These are phyloP conservation scores for Pyrgus malvae DNA, from an alignment of 2,888 invertebrate genomes.

Conservation along the genomic window DNA sequence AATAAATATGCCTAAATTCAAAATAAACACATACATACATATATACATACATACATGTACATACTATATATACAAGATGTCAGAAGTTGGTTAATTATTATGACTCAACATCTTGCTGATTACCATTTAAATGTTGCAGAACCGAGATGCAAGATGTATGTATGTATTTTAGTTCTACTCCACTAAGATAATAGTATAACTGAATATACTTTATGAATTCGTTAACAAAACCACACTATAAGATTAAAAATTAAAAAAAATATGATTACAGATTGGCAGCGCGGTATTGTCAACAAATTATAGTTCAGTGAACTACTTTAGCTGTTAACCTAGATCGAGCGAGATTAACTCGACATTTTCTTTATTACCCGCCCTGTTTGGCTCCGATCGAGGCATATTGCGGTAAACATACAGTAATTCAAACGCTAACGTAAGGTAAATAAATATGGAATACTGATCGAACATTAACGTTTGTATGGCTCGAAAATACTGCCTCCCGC, in stretches of 20 bases:
- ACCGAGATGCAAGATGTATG: too few species aligned
- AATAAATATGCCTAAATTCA: too few species aligned
- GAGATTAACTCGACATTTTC: conserved; percentile 21
- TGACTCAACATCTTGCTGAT: too few species aligned
- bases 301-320: conserved; percentile 11
- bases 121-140: too few species aligned
- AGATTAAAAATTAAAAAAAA: not conserved
- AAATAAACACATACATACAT: too few species aligned
- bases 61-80: too few species aligned
- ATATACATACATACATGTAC: too few species aligned
- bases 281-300: conserved; percentile 2
- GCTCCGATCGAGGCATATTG: conserved; percentile 16
- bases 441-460: conserved; percentile 20
- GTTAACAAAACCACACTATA: too few species aligned
- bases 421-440: conserved; percentile 7
- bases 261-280: conserved; percentile 11
- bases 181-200: too few species aligned
- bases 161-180: too few species aligned
- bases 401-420: conserved; percentile 26
- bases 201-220: too few species aligned
- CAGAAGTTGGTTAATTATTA: too few species aligned
- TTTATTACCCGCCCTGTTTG: conserved; percentile 18
- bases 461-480: conserved; percentile 15
- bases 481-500: conserved; percentile 14
- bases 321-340: conserved; percentile 22